Evolutionary conservation across 2,888 invertebrate species (phyloP), one percentile per base, ranked within the genome.

Genomic region (Listrodromus nycthemerus): DNA sequence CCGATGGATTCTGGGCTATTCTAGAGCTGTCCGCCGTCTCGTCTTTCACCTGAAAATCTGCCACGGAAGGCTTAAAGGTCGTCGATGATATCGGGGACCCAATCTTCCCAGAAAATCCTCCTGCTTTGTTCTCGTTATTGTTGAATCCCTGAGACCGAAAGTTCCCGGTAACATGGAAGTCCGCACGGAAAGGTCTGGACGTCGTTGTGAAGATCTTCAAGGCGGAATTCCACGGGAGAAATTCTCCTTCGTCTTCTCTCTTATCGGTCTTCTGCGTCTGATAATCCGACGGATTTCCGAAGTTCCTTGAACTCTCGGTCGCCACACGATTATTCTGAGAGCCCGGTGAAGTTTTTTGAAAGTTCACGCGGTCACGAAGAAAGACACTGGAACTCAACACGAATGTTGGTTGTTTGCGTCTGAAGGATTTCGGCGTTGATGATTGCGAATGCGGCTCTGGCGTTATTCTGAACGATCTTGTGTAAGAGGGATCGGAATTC

Each of bases 361-460:
- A 74, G 52, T 78, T 80, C 19, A 69, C 67, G 24, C 65, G 71
- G 27, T 84, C 79, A 5, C 86, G 82, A 0, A 87, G 58, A 55
- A 87, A 89, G 1, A 88, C 86, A 16, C 88, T 88, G 0, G 89
- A 88, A 63, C 85, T 88, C 27, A 88, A 77, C 1, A 82, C 69
- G 24, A 89, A 89, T 13, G 88, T 87, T 1, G 89, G 86, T 21
- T 85, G 69, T 74, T 86, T 86, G 13, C 74, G 50, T 41, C 24
- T 48, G 0, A 70, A 21, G n/a, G 80, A 37, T 19, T 79, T 74
- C 5, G 52, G 37, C 0, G 69, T 61, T 6, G 78, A 30, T 16
- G 66, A 66, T 61, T 37, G 70, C 0, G 74, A 45, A 7, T 7
- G 13, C 16, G 82, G 75, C 19, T 82, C 82, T 24, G 79, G 63